Evolutionary conservation across 2,113 vertebrate species (phyloP).

Genomic region (Gambusia holbrooki): DNA sequence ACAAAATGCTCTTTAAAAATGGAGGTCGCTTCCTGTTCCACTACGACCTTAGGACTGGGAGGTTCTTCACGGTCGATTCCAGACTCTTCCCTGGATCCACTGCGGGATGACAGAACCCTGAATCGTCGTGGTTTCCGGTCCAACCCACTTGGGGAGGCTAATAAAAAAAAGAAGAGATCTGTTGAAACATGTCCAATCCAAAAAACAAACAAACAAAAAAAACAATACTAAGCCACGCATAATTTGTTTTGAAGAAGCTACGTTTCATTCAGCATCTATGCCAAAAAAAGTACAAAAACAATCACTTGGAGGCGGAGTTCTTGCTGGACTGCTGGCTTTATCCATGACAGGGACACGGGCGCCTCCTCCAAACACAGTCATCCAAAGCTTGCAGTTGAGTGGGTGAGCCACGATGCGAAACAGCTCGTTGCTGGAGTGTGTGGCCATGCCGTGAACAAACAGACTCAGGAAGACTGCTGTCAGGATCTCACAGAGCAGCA

Average conservation of each 20-base stretch:
- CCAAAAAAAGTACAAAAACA: slow-evolving; percentile 1
- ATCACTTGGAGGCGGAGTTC: slow-evolving; percentile 81
- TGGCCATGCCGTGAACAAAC: slow-evolving; percentile 95
- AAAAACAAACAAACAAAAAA: not conserved
- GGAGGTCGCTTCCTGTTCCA: slow-evolving; percentile 79
- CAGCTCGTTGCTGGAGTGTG: slow-evolving; percentile 93
- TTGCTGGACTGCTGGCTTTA: slow-evolving; percentile 74
- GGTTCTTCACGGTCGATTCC: slow-evolving; percentile 82
- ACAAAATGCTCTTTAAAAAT: slow-evolving; percentile 89
- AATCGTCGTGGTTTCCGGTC: slow-evolving; percentile 84
- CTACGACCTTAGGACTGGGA: slow-evolving; percentile 66
- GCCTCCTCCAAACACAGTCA: slow-evolving; percentile 92
- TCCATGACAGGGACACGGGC: slow-evolving; percentile 76
- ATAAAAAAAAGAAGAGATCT: not conserved
- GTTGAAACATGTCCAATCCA: not conserved
- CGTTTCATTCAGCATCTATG: slow-evolving; percentile 35
- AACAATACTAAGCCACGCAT: slow-evolving; percentile 18
- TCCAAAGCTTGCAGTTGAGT: slow-evolving; percentile 94
- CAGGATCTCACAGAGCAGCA: slow-evolving; percentile 95
- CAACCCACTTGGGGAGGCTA: slow-evolving; percentile 77
- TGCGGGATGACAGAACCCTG: slow-evolving; percentile 80
- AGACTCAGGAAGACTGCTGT: slow-evolving; percentile 95
- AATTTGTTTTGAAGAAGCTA: slow-evolving; percentile 16
- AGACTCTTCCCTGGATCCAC: slow-evolving; percentile 81
- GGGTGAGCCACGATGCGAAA: slow-evolving; percentile 93